A percentile compares a stretch with the other conserved stretches of the same genome.
Evolutionary conservation across 2,113 vertebrate species (phyloP).

Genomic region (Oceanites oceanicus): DNA sequence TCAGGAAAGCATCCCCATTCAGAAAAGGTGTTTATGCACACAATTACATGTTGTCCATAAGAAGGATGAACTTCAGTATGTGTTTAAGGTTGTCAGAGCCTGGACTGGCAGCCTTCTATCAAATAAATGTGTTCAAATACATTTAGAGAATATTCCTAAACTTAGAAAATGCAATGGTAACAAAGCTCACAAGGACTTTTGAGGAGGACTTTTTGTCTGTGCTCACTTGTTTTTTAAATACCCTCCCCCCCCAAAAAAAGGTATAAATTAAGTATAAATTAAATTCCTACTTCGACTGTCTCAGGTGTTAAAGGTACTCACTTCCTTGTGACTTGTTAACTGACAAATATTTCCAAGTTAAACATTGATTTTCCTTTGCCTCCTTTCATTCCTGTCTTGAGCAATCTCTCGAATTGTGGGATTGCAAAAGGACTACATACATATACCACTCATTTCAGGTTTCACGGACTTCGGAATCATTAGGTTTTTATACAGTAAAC

Average conservation of each 20-base stretch:
- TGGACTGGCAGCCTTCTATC: background rate
- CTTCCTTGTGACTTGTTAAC: conserved; percentile 70
- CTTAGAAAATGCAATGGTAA: background rate
- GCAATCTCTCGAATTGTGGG: conserved; percentile 20
- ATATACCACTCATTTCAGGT: conserved; percentile 21
- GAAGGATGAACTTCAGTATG: background rate
- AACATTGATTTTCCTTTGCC: conserved; percentile 75
- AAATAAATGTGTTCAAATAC: background rate
- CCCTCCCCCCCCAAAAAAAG: too few relatives aligned
- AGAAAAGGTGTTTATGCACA: background rate
- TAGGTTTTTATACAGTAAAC: background rate
- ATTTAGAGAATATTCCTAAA: background rate
- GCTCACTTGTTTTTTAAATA: background rate
- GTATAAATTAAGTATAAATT: background rate
- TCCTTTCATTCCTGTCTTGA: conserved; percentile 57
- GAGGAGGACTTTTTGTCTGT: background rate
- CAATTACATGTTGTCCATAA: background rate
- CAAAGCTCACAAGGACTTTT: background rate
- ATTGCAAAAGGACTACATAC: conserved; percentile 19
- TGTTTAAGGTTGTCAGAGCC: background rate
- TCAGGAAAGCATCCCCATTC: background rate
- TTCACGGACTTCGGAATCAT: conserved; percentile 28
- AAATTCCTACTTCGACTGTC: background rate
- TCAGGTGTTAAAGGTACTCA: conserved; percentile 1
- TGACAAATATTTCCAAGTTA: conserved; percentile 77